phyloP scores from a whole-genome alignment of 2,113 vertebrate species.

The Ginglymostoma cirratum region DNA sequence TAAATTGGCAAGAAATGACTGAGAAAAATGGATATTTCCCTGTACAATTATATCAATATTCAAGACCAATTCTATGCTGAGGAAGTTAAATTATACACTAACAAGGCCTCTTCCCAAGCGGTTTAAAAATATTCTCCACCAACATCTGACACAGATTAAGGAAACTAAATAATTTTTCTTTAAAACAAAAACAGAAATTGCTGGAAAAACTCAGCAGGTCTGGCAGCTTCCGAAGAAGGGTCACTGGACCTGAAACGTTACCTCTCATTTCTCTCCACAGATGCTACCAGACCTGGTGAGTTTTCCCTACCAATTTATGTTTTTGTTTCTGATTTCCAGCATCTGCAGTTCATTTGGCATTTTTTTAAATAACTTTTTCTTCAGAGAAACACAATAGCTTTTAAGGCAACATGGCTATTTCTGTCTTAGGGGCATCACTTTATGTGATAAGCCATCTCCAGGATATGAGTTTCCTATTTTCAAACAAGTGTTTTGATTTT shows the following conservation, averaged over 20 bases:
- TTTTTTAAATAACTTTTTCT: conserved; percentile 20
- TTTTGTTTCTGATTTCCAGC: too few species aligned
- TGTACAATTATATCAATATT: background rate
- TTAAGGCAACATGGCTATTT: background rate
- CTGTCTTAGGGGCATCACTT: background rate
- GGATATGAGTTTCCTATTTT: background rate
- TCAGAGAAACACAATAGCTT: background rate
- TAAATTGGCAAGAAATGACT: background rate
- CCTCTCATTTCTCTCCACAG: too few species aligned
- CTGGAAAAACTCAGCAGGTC: too few species aligned
- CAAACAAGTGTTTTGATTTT: background rate
- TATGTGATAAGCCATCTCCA: too few species aligned
- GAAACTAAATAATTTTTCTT: background rate
- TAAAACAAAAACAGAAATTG: too few species aligned
- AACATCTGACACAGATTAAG: conserved; percentile 23
- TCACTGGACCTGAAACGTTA: too few species aligned
- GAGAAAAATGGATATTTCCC: conserved; percentile 12
- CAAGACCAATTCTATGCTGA: background rate
- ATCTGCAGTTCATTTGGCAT: too few species aligned
- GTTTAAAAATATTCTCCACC: background rate
- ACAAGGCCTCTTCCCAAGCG: conserved; percentile 7
- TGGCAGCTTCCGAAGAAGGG: too few species aligned
- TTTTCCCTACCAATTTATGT: too few species aligned
- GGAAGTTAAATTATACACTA: conserved; percentile 9
- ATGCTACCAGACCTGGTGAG: too few species aligned